Evolutionary conservation across 2,888 invertebrate species (phyloP), one percentile per base, ranked within the genome.

Genomic region (Rhagophthalmus giganteus): DNA sequence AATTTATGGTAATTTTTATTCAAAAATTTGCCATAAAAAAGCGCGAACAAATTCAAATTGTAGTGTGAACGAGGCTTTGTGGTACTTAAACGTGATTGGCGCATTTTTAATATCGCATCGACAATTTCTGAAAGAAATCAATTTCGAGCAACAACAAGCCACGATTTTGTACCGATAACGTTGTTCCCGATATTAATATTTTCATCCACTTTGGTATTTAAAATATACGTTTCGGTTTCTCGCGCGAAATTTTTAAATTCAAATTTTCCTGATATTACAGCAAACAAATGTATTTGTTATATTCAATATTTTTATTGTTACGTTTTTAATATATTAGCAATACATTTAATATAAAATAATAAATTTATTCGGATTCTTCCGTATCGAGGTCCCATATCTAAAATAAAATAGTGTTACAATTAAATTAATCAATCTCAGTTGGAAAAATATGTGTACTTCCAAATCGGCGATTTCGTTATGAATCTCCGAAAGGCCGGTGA

Each of bases 401-500:
- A 20, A 54, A 40, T 28, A 46, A 12, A 30, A 24, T 24, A 24
- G 24, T 24, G 7, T 14, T 14, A 11, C 3, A 8, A 13, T 5
- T 15, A 13, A 3, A 32, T 1, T 32, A 14, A 5, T 32, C 8
- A 8, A 11, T 12, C n/a, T 31, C 8, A 31, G n/a, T 27, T 3
- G n/a, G n/a, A n/a, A n/a, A n/a, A n/a, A 12, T n/a, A 32, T 8
- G 2, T 31, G 27, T 31, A 59, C 59, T 33, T 60, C 56, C n/a
- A 55, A 39, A 27, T 53, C 49, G 2, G 49, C 39, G 26, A 48
- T 55, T 15, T 56, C 72, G 46, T 81, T 73, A 60, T 82, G 82
- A 57, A 86, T 74, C 49, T 83, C 79, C 0, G 81, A 78, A 27
- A 97, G 78, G 0, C 94, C 94, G 0, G 94, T 91, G 2, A 96